Percentiles rank a stretch among this genome's conserved stretches.
phyloP scores from a whole-genome alignment of 2,888 invertebrate species.

The Megalurothrips usitatus region DNA sequence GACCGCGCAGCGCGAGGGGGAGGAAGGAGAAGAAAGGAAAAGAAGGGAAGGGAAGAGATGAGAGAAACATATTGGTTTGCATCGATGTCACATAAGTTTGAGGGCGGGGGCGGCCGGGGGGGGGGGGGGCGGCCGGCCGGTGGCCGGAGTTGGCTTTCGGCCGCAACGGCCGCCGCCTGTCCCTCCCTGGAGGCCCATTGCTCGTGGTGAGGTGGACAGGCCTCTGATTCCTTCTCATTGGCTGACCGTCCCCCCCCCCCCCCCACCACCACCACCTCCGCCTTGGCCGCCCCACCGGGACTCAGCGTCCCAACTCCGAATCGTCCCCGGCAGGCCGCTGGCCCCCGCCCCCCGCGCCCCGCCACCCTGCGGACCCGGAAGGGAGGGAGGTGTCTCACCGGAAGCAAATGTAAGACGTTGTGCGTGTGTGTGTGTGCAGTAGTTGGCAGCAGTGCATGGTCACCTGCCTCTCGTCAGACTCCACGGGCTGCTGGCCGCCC shows the following conservation, averaged over 20 bases:
- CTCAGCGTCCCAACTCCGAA: not conserved
- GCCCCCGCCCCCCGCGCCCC: not conserved
- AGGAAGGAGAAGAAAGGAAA: not conserved
- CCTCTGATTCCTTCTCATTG: constrained; percentile 11
- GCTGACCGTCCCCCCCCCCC: not conserved
- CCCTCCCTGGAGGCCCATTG: not conserved
- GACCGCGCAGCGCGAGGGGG: not conserved
- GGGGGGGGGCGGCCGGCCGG: not conserved
- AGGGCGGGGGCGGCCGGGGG: not conserved
- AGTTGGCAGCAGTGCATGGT: too few species aligned
- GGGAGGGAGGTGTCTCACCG: too few species aligned
- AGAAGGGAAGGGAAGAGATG: not conserved
- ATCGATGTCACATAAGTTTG: constrained; percentile 26
- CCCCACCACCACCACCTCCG: not conserved
- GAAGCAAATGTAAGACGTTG: too few species aligned
- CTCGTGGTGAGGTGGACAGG: not conserved
- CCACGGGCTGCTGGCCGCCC: too few species aligned
- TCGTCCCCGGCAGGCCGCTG: not conserved
- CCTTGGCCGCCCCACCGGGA: not conserved
- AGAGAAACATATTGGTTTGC: constrained; percentile 23
- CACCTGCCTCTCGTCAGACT: too few species aligned
- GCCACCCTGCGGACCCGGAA: too few species aligned
- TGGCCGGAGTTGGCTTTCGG: too few species aligned
- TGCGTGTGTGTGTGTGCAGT: too few species aligned
- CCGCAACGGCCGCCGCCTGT: not conserved